These are phyloP conservation scores for Gortyna flavago DNA, from an alignment of 2,888 invertebrate species.

Conservation along the genomic window DNA sequence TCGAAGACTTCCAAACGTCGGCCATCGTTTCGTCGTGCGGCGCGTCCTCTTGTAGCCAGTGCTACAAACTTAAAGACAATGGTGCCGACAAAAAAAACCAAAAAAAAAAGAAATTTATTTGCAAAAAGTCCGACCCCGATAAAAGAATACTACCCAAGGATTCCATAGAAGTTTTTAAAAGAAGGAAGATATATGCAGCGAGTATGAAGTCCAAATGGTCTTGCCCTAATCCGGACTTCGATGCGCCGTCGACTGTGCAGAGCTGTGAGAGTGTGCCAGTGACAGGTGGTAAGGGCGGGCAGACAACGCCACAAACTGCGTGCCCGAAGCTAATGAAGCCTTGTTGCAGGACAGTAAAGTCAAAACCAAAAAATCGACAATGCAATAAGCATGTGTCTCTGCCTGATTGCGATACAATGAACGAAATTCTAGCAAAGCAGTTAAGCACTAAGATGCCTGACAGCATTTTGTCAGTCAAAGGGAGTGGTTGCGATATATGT, in stretches of 20 bases:
- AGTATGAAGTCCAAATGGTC: constrained; percentile 76
- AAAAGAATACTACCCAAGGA: constrained; percentile 79
- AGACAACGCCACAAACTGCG: constrained; percentile 48
- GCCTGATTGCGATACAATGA: constrained; percentile 70
- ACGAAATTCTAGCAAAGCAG: constrained; percentile 52
- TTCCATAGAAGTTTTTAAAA: constrained; percentile 81
- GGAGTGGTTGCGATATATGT: constrained; percentile 65
- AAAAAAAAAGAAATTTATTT: constrained; percentile 59
- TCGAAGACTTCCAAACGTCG: constrained; percentile 74
- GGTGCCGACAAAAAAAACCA: constrained; percentile 52
- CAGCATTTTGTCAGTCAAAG: constrained; percentile 73
- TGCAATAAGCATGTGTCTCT: constrained; percentile 75
- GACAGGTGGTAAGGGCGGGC: constrained; percentile 5
- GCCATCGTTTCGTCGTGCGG: constrained; percentile 73
- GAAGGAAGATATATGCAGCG: constrained; percentile 76
- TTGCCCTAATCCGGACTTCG: not conserved
- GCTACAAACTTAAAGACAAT: constrained; percentile 40
- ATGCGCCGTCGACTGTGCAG: constrained; percentile 43
- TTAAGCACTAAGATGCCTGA: constrained; percentile 52
- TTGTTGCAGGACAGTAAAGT: constrained; percentile 49
- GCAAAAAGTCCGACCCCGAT: constrained; percentile 42
- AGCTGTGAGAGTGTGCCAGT: constrained; percentile 60
- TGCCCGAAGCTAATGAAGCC: constrained; percentile 59
- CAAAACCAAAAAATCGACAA: constrained; percentile 42
- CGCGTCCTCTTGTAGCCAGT: constrained; percentile 65